These are phyloP conservation scores for Ferrisia virgata DNA, from an alignment of 2,888 invertebrate genomes.

Conservation along the genomic window DNA sequence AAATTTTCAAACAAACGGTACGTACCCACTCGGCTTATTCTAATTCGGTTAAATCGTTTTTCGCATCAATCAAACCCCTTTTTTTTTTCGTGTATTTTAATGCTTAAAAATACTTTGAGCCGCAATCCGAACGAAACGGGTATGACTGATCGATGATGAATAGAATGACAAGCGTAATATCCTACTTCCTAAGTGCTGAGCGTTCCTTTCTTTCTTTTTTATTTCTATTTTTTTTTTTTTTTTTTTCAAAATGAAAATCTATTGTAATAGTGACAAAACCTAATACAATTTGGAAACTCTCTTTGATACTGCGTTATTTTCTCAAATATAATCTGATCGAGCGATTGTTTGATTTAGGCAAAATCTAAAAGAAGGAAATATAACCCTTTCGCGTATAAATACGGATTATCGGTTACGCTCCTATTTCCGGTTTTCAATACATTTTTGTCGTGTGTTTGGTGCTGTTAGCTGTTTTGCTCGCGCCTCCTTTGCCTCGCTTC, in stretches of 20 bases:
- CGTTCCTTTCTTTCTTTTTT: background rate
- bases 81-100: constrained; percentile 21
- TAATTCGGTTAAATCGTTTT: constrained; percentile 35
- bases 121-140: constrained; percentile 12
- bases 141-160: constrained; percentile 46
- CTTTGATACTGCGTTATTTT: constrained; percentile 39
- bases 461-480: too few relatives aligned
- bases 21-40: background rate
- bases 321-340: constrained; percentile 38
- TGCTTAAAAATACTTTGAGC: constrained; percentile 32
- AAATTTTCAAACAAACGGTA: background rate
- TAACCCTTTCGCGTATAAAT: constrained; percentile 2
- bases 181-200: constrained; percentile 24
- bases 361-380: constrained; percentile 26
- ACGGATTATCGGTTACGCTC: constrained; percentile 29
- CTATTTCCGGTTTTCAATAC: constrained; percentile 22
- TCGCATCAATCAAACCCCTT: constrained; percentile 41
- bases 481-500: background rate
- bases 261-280: constrained; percentile 29
- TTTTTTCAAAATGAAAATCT: background rate
- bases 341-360: constrained; percentile 36
- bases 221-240: background rate
- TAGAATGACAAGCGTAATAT: constrained; percentile 44
- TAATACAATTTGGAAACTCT: constrained; percentile 44
- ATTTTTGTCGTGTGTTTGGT: background rate